A percentile compares a stretch with the other conserved stretches of the same genome.
These are phyloP conservation scores for Phodopus roborovskii DNA, from an alignment of 2,113 vertebrate genomes.

Conservation along the genomic window DNA sequence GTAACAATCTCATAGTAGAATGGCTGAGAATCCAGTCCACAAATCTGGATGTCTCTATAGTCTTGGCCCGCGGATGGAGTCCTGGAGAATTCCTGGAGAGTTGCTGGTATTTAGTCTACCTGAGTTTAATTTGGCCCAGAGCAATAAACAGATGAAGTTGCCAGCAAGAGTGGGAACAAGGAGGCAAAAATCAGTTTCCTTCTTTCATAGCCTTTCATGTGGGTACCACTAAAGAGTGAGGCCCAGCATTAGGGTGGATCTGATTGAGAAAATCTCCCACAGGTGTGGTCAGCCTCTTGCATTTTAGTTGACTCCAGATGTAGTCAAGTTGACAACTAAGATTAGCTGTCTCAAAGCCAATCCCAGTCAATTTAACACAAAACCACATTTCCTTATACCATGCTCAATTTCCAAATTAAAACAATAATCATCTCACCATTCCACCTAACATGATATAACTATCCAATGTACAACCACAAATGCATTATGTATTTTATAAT, in stretches of 20 bases:
- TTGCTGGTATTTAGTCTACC: neutral
- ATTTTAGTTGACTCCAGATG: neutral
- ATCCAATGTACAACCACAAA: neutral
- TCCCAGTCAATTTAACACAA: neutral
- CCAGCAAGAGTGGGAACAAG: neutral
- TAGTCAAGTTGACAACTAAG: neutral
- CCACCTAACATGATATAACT: neutral
- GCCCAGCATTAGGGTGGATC: neutral
- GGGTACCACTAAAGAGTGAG: neutral
- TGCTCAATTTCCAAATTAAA: neutral
- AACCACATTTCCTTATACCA: neutral
- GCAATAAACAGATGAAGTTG: neutral
- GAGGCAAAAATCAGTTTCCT: neutral
- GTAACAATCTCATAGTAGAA: neutral
- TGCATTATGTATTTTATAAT: neutral
- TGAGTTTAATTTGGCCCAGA: neutral
- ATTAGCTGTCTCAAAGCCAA: neutral
- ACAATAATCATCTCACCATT: neutral
- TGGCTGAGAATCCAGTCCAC: neutral
- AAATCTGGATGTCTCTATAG: neutral
- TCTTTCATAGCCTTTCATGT: neutral
- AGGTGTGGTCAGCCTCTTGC: neutral
- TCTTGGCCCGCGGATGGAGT: neutral
- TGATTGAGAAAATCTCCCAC: neutral
- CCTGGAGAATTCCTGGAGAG: neutral